A percentile compares a stretch with the other conserved stretches of the same genome.
Conservation (phyloP, 2,888 invertebrate genomes). For the Conus canariensis region DNA sequence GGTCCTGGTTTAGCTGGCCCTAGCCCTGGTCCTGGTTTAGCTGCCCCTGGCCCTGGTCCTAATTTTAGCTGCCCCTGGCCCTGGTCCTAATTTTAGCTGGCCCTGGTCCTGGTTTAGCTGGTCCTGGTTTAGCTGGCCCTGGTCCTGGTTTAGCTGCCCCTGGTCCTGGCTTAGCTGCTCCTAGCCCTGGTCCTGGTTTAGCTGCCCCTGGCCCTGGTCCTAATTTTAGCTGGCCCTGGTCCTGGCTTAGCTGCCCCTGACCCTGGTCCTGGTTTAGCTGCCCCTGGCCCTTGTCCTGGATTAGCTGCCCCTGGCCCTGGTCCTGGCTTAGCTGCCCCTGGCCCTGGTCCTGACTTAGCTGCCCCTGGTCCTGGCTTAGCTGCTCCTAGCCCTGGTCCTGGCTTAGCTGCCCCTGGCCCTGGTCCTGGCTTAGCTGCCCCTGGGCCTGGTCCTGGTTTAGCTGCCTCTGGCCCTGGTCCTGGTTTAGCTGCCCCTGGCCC, state of each 20-base stretch:
- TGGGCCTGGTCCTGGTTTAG: not conserved
- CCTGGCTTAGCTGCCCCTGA: not conserved
- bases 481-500: not conserved
- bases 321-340: not conserved
- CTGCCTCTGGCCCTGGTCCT: not conserved
- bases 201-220: too few relatives aligned
- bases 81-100: too few relatives aligned
- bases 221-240: too few relatives aligned
- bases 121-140: not conserved
- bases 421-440: not conserved
- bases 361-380: not conserved
- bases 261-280: not conserved
- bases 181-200: too few relatives aligned
- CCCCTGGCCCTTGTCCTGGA: too few relatives aligned
- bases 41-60: too few relatives aligned
- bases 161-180: not conserved
- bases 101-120: not conserved
- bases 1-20: not conserved
- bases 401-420: not conserved
- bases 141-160: not conserved
- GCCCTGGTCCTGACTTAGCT: too few relatives aligned
- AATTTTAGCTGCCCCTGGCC: too few relatives aligned
- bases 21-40: not conserved
- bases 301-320: too few relatives aligned
- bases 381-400: not conserved